Evolutionary conservation across 2,888 invertebrate species (phyloP).

Genomic region (Dysmachus trigonus): DNA sequence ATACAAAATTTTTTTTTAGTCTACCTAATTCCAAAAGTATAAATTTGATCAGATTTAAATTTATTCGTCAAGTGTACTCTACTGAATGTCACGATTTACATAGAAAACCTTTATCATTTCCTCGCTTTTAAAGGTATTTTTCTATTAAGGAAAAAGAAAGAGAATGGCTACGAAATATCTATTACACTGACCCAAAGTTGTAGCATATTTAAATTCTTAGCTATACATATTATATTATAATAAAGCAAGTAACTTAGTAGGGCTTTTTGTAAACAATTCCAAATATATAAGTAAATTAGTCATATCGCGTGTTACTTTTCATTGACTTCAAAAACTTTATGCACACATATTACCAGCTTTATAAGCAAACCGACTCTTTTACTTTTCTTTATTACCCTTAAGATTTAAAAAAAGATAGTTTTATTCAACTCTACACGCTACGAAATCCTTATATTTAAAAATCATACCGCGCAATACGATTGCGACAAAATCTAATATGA

Average conservation of each 20-base stretch:
- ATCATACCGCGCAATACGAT: neutral
- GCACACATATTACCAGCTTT: no score
- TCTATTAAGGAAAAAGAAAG: neutral
- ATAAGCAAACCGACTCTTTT: no score
- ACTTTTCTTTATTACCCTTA: no score
- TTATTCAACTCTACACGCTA: no score
- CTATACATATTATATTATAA: neutral
- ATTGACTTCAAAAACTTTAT: no score
- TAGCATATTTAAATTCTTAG: neutral
- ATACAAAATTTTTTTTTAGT: neutral
- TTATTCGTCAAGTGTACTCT: neutral
- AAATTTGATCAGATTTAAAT: neutral
- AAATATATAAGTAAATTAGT: no score
- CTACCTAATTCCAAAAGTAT: neutral
- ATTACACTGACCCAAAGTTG: neutral
- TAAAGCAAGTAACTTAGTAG: no score
- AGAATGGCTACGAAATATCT: neutral
- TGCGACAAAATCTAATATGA: no score
- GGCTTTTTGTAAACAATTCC: no score
- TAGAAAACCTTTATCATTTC: neutral
- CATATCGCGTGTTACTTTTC: no score
- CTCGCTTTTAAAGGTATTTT: neutral
- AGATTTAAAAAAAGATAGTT: no score
- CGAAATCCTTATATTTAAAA: neutral
- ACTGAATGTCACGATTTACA: neutral